phyloP scores from a whole-genome alignment of 2,888 invertebrate genomes.

The Anthrax anthrax region DNA sequence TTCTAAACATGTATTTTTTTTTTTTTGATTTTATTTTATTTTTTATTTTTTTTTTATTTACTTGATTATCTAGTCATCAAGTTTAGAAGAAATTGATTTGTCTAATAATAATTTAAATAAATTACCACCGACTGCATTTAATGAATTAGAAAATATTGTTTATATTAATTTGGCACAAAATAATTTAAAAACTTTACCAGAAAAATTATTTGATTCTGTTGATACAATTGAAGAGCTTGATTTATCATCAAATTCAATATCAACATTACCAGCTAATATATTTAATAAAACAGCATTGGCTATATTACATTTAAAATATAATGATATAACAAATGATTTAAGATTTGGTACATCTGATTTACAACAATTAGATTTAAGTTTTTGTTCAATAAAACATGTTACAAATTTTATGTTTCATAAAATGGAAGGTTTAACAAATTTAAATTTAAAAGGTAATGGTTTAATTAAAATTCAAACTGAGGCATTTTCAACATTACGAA shows the following conservation, averaged over 20 bases:
- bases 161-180: slow-evolving; percentile 57
- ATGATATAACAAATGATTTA: slow-evolving; percentile 48
- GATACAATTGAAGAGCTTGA: slow-evolving; percentile 56
- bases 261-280: slow-evolving; percentile 44
- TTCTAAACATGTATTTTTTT: too few relatives aligned
- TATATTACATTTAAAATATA: slow-evolving; percentile 53
- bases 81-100: slow-evolving; percentile 55
- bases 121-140: slow-evolving; percentile 48
- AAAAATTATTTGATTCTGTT: slow-evolving; percentile 41
- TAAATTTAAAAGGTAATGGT: slow-evolving; percentile 54
- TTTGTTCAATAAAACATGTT: slow-evolving; percentile 49
- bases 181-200: slow-evolving; percentile 39
- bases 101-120: slow-evolving; percentile 53
- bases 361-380: slow-evolving; percentile 52
- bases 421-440: slow-evolving; percentile 46
- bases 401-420: slow-evolving; percentile 50
- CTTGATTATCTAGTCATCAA: slow-evolving; percentile 32
- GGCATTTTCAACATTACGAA: slow-evolving; percentile 50
- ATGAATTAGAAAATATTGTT: slow-evolving; percentile 47
- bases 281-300: slow-evolving; percentile 55
- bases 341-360: slow-evolving; percentile 47
- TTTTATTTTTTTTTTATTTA: background rate
- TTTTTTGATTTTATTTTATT: background rate
- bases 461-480: slow-evolving; percentile 52
- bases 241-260: slow-evolving; percentile 53